phyloP scores from a whole-genome alignment of 2,797 vertebrate genomes.

The Thaleichthys pacificus region DNA sequence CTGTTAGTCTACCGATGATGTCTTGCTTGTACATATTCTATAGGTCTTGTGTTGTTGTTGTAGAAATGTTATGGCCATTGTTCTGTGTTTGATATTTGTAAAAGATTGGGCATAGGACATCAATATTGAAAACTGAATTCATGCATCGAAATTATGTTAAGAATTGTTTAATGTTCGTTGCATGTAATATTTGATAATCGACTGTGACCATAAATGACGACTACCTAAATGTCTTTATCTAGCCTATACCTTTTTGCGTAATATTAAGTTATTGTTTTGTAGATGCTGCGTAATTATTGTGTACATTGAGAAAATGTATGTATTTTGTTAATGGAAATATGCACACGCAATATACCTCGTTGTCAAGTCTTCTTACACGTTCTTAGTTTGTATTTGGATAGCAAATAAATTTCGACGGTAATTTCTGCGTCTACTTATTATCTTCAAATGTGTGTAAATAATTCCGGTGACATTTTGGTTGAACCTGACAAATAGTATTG shows the following conservation, averaged over 20 bases:
- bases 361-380: conserved; percentile 34
- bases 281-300: background rate
- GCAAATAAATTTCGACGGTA: conserved; percentile 22
- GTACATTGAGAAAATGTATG: conserved; percentile 13
- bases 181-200: conserved; percentile 56
- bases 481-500: no score
- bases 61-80: conserved; percentile 71
- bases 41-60: conserved; percentile 73
- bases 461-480: no score
- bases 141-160: conserved; percentile 33
- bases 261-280: conserved; percentile 57
- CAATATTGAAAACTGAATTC: conserved; percentile 38
- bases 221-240: conserved; percentile 74
- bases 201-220: conserved; percentile 43
- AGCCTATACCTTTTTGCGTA: conserved; percentile 70
- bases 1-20: conserved; percentile 20
- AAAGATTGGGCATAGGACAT: conserved; percentile 77
- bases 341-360: conserved; percentile 74
- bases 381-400: conserved; percentile 52
- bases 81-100: conserved; percentile 82
- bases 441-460: background rate
- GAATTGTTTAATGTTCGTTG: conserved; percentile 61
- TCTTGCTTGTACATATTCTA: conserved; percentile 49
- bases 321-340: conserved; percentile 58
- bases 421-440: conserved; percentile 28